A percentile compares a stretch with the other conserved stretches of the same genome.
These are phyloP conservation scores for Papilio polytes DNA, from an alignment of 1,140 invertebrate genomes.

Conservation along the genomic window DNA sequence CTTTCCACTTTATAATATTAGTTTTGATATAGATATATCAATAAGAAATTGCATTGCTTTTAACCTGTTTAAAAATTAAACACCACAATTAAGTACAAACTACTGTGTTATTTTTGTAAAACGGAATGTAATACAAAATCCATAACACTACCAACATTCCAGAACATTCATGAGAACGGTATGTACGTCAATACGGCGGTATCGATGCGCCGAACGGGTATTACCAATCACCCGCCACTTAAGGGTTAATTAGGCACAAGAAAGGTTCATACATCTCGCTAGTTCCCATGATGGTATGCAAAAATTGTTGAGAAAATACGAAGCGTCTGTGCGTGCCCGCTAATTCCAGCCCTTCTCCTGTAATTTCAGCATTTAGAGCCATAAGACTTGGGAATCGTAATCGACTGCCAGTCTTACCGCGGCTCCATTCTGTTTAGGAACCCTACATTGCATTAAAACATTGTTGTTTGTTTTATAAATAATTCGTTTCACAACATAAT, in stretches of 20 bases:
- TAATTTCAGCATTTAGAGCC: conserved; percentile 70
- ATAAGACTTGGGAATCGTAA: conserved; percentile 54
- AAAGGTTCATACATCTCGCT: conserved; percentile 50
- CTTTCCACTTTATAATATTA: too few relatives aligned
- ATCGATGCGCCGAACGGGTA: conserved; percentile 48
- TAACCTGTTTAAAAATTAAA: background rate
- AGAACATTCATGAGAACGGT: conserved; percentile 35
- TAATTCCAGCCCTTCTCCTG: conserved; percentile 57
- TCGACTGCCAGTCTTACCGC: conserved; percentile 42
- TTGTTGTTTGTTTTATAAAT: background rate
- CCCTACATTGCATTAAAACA: background rate
- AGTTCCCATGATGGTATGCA: conserved; percentile 76
- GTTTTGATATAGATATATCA: too few relatives aligned
- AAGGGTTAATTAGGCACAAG: conserved; percentile 60
- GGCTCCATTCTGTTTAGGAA: conserved; percentile 20
- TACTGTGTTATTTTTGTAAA: conserved; percentile 26
- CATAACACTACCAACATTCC: conserved; percentile 43
- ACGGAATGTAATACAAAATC: conserved; percentile 37
- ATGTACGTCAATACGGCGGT: conserved; percentile 41
- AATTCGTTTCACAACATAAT: background rate
- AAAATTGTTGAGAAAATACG: conserved; percentile 77
- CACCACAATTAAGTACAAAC: background rate
- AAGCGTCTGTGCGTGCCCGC: conserved; percentile 62
- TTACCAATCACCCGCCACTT: conserved; percentile 57
- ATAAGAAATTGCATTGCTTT: background rate